These are phyloP conservation scores for Psittacula cyanocephala DNA, from an alignment of 2,113 vertebrate species.

Conservation along the genomic window DNA sequence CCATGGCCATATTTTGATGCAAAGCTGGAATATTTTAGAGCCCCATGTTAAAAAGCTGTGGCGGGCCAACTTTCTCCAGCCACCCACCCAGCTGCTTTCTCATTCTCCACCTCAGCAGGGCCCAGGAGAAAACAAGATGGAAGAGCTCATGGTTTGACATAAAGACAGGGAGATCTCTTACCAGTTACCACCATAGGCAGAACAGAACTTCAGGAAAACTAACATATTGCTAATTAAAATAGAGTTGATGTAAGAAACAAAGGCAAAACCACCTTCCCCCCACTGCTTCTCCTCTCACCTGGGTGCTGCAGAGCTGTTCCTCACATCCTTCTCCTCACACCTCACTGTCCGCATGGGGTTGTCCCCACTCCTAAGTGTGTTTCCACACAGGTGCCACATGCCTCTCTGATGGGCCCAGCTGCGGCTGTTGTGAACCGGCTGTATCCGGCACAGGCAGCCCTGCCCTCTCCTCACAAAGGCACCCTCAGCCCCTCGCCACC, in stretches of 20 bases:
- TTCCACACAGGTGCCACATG: not conserved
- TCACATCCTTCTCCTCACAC: not conserved
- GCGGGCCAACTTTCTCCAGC: not conserved
- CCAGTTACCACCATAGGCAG: not conserved
- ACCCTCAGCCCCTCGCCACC: not conserved
- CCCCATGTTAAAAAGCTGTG: fast-evolving
- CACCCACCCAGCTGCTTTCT: fast-evolving
- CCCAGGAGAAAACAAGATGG: not conserved
- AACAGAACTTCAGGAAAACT: not conserved
- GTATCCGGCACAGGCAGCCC: fast-evolving
- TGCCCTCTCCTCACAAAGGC: fast-evolving
- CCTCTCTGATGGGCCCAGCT: fast-evolving
- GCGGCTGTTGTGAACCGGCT: fast-evolving
- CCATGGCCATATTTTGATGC: fast-evolving
- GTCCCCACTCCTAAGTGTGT: fast-evolving
- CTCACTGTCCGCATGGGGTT: fast-evolving
- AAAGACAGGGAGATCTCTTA: not conserved
- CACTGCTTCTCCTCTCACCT: not conserved
- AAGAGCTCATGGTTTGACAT: not conserved
- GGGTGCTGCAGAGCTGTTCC: not conserved
- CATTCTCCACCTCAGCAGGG: not conserved
- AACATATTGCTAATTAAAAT: not conserved
- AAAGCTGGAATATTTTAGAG: not conserved
- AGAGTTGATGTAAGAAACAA: not conserved
- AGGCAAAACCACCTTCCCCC: not conserved